Percentiles rank a stretch among this genome's conserved stretches.
Conservation (phyloP, 1,140 invertebrate genomes). For the Ladona fulva region DNA sequence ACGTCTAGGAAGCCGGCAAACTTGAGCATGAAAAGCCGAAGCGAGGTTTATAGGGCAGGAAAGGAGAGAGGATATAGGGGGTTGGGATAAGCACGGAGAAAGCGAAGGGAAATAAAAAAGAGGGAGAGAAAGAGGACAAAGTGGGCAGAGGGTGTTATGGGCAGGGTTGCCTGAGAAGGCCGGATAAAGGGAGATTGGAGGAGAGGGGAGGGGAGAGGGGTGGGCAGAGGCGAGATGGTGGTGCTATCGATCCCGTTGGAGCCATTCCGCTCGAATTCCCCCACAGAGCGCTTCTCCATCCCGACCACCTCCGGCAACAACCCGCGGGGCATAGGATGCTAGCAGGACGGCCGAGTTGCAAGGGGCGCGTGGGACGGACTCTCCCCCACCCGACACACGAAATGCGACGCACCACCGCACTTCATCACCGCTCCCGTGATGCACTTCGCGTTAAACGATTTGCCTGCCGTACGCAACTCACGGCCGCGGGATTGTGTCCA, state of each 20-base stretch:
- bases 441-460: background rate
- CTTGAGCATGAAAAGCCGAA: too few species aligned
- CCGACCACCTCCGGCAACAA: background rate
- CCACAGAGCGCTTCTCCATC: background rate
- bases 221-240: background rate
- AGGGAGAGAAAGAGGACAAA: background rate
- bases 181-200: background rate
- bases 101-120: background rate
- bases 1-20: too few species aligned
- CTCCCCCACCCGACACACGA: background rate
- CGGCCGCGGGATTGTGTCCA: background rate
- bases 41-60: too few species aligned
- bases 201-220: background rate
- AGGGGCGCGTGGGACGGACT: background rate
- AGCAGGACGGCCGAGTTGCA: background rate
- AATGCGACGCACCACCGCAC: background rate
- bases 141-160: background rate
- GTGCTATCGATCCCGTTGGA: constrained; percentile 6
- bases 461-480: background rate
- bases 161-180: background rate
- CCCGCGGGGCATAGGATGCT: background rate
- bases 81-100: background rate
- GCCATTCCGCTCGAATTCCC: background rate
- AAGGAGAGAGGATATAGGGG: too few species aligned
- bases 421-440: constrained; percentile 2